phyloP scores from a whole-genome alignment of 1,140 invertebrate genomes.

The Daktulosphaira vitifoliae region DNA sequence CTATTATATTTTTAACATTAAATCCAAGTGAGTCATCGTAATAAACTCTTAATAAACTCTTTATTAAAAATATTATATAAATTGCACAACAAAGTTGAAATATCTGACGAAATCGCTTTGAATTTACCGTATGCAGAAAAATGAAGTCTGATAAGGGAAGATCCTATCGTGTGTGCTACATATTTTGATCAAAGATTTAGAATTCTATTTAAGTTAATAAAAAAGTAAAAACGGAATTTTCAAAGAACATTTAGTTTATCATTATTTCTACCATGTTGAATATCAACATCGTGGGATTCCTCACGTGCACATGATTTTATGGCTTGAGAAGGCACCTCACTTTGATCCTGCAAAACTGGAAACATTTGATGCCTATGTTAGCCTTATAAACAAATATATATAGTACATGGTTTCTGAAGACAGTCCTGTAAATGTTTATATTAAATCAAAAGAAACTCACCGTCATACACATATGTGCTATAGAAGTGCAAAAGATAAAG shows the following conservation, averaged over 20 bases:
- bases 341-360: slow-evolving; percentile 30
- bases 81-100: slow-evolving; percentile 14
- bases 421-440: background rate
- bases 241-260: slow-evolving; percentile 37
- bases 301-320: slow-evolving; percentile 41
- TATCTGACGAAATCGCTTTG: background rate
- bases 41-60: too few relatives aligned
- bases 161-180: slow-evolving; percentile 19
- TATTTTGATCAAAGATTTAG: slow-evolving; percentile 25
- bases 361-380: background rate
- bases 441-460: background rate
- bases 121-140: slow-evolving; percentile 11
- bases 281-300: slow-evolving; percentile 44
- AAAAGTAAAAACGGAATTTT: slow-evolving; percentile 38
- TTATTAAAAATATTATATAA: slow-evolving; percentile 8
- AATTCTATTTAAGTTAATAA: slow-evolving; percentile 14
- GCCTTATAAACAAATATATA: background rate
- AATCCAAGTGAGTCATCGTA: slow-evolving; percentile 36
- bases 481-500: background rate
- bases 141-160: slow-evolving; percentile 5
- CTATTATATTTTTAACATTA: slow-evolving; percentile 39
- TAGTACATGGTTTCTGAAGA: background rate
- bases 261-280: slow-evolving; percentile 42
- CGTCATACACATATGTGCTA: background rate
- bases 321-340: slow-evolving; percentile 43